Percentiles rank a stretch among this genome's conserved stretches.
Evolutionary conservation across 1,140 invertebrate species (phyloP).

Genomic region (Drosophila repleta): DNA sequence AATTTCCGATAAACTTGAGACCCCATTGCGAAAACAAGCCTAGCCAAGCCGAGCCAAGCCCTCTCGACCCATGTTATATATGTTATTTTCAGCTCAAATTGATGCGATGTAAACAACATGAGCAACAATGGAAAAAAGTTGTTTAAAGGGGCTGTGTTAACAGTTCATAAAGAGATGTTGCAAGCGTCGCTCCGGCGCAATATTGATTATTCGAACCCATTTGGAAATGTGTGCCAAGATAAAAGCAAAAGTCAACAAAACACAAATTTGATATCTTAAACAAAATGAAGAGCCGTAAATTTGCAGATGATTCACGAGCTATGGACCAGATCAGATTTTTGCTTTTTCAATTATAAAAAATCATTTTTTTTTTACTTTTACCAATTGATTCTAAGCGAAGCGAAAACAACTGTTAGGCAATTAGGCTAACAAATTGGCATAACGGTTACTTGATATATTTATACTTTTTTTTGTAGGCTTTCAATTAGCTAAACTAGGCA

Average conservation of each 20-base stretch:
- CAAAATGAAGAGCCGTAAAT: conserved; percentile 45
- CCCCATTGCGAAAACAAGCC: not conserved
- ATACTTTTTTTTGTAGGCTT: too few species aligned
- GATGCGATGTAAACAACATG: conserved; percentile 13
- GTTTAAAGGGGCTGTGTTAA: conserved; percentile 50
- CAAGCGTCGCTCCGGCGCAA: conserved; percentile 12
- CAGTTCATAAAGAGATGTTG: conserved; percentile 38
- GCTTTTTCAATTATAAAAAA: too few species aligned
- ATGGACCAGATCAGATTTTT: not conserved
- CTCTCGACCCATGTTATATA: too few species aligned
- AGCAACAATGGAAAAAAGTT: conserved; percentile 23
- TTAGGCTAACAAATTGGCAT: not conserved
- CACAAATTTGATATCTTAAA: conserved; percentile 29
- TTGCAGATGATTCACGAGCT: conserved; percentile 17
- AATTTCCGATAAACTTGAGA: not conserved
- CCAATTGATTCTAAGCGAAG: not conserved
- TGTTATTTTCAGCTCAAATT: conserved; percentile 8
- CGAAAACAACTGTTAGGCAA: not conserved
- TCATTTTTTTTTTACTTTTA: too few species aligned
- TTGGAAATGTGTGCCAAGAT: conserved; percentile 47
- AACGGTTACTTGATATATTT: not conserved
- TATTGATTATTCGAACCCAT: conserved; percentile 38
- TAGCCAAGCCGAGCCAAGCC: too few species aligned
- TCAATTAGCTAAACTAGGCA: too few species aligned
- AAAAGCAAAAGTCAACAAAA: conserved; percentile 56